Evolutionary conservation across 2,113 vertebrate genomes (phyloP).

Genomic region (Paracanthobrama guichenoti): DNA sequence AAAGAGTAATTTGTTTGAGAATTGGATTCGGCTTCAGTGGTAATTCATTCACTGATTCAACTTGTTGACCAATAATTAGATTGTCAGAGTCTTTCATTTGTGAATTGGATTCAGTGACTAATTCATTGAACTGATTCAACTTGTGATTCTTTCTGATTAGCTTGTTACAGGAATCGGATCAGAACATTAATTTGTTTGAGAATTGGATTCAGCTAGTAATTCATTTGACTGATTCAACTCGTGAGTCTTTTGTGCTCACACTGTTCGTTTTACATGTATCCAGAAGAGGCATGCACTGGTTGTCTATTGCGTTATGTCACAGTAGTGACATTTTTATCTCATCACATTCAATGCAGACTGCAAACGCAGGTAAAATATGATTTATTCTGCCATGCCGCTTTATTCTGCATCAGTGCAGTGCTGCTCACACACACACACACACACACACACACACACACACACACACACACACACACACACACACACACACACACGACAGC

Average conservation of each 20-base stretch:
- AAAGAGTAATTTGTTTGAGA: too few species aligned
- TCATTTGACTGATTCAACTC: background rate
- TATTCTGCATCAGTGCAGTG: background rate
- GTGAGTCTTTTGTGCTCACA: background rate
- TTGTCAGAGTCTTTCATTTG: background rate
- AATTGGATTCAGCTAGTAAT: background rate
- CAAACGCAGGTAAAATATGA: background rate
- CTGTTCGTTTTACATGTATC: background rate
- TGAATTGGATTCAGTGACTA: background rate
- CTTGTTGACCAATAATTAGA: background rate
- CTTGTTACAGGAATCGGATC: background rate
- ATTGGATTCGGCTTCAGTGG: too few species aligned
- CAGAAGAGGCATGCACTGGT: too few species aligned
- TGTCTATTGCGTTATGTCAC: background rate
- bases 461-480: conserved; percentile 13
- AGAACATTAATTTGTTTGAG: background rate
- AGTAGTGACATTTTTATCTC: background rate
- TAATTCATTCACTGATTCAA: too few species aligned
- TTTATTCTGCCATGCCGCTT: background rate
- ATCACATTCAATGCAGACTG: background rate
- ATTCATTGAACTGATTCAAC: background rate
- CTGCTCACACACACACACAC: conserved; percentile 20
- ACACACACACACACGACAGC: conserved; percentile 7
- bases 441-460: conserved; percentile 24
- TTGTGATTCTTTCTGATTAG: background rate